These are phyloP conservation scores for Cyprinella venusta DNA, from an alignment of 2,797 vertebrate genomes.

Conservation along the genomic window DNA sequence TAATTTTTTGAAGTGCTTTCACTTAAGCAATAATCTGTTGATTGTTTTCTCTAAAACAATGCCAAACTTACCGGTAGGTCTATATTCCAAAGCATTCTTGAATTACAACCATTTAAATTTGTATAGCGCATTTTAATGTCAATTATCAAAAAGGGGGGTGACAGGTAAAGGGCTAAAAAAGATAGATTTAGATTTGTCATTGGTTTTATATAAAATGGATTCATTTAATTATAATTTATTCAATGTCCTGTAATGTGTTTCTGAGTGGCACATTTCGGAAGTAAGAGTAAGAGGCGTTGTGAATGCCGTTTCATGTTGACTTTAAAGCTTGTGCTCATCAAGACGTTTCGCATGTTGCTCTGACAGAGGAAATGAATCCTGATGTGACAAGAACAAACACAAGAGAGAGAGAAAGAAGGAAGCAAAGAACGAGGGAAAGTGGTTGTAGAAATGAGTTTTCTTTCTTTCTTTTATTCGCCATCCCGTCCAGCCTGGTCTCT, in stretches of 20 bases:
- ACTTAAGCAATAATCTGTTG: no score
- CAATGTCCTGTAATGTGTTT: neutral
- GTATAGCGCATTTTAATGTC: no score
- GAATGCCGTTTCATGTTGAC: neutral
- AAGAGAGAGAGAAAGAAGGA: conserved; percentile 17
- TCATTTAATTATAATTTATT: neutral
- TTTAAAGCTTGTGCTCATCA: conserved; percentile 1
- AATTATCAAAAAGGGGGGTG: no score
- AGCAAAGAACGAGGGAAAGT: conserved; percentile 43
- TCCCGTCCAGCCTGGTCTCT: conserved; percentile 21
- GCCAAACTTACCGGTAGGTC: no score
- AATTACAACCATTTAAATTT: no score
- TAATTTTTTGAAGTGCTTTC: no score
- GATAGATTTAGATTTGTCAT: no score
- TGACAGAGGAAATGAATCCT: conserved; percentile 25
- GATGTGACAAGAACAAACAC: conserved; percentile 2
- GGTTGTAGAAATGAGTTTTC: conserved; percentile 48
- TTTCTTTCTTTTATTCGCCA: neutral
- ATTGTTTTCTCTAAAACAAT: no score
- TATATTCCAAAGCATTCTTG: no score
- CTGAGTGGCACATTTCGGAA: neutral
- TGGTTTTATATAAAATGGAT: no score
- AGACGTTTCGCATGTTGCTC: neutral
- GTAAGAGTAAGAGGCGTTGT: neutral
- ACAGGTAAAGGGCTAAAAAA: no score